Conservation (phyloP, 2,888 invertebrate species). For the Sturmia bella region DNA sequence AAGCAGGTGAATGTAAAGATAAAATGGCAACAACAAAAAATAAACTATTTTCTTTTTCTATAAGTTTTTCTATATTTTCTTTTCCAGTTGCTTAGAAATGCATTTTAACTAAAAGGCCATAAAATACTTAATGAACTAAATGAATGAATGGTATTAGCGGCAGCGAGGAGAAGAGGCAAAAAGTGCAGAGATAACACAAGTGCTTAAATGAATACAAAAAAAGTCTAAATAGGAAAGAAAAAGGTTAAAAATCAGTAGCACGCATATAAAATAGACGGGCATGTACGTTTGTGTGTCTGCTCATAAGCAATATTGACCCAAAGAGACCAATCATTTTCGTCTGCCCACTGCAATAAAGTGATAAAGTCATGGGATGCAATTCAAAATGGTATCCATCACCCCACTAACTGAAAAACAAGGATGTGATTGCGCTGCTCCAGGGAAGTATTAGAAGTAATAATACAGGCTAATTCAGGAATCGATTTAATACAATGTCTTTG, state of each 20-base stretch:
- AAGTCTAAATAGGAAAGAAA: background rate
- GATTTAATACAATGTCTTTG: too few relatives aligned
- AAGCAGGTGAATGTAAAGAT: slow-evolving; percentile 63
- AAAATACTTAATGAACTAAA: slow-evolving; percentile 40
- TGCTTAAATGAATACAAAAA: slow-evolving; percentile 9
- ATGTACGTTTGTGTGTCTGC: too few relatives aligned
- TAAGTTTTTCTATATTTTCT: background rate
- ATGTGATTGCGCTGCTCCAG: too few relatives aligned
- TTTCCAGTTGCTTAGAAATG: background rate
- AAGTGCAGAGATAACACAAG: slow-evolving; percentile 47
- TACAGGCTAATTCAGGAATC: too few relatives aligned
- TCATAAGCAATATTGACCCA: too few relatives aligned
- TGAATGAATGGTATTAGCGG: slow-evolving; percentile 36
- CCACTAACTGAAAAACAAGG: too few relatives aligned
- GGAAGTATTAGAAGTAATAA: too few relatives aligned
- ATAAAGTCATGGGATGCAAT: too few relatives aligned
- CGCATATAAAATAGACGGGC: background rate
- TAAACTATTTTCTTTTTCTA: slow-evolving; percentile 27
- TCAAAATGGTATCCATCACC: too few relatives aligned
- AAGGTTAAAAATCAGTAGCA: slow-evolving; percentile 49
- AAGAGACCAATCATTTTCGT: too few relatives aligned
- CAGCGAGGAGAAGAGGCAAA: background rate
- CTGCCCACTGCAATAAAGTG: too few relatives aligned
- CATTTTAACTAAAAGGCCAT: slow-evolving; percentile 25
- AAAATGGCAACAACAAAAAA: slow-evolving; percentile 29